A percentile compares a stretch with the other conserved stretches of the same genome.
phyloP scores from a whole-genome alignment of 1,140 invertebrate species.

The Babylonia areolata region DNA sequence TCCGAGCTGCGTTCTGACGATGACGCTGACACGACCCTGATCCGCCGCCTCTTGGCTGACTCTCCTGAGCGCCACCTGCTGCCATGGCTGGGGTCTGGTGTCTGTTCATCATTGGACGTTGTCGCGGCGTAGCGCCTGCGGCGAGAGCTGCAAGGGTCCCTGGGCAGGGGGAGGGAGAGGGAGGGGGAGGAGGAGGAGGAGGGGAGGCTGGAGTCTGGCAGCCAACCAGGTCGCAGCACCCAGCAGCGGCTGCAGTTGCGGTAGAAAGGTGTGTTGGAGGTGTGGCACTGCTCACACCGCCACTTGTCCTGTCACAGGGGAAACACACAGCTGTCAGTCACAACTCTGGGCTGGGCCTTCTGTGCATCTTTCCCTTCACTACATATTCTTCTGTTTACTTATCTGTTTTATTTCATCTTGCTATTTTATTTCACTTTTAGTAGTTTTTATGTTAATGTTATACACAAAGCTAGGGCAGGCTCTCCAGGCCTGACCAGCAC shows the following conservation, averaged over 20 bases:
- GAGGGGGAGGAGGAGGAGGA: not conserved
- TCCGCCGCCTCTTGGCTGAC: not conserved
- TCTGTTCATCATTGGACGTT: conserved; percentile 29
- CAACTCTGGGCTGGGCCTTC: no score
- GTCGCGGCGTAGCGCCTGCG: not conserved
- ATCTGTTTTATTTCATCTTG: no score
- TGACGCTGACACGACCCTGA: conserved; percentile 27
- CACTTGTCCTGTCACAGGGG: conserved; percentile 57
- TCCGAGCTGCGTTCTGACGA: conserved; percentile 20
- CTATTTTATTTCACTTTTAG: no score
- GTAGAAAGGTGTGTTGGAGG: conserved; percentile 53
- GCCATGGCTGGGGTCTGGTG: not conserved
- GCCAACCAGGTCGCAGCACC: conserved; percentile 60
- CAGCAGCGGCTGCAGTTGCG: conserved; percentile 60
- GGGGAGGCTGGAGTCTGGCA: conserved; percentile 40
- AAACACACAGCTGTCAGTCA: no score
- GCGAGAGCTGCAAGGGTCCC: not conserved
- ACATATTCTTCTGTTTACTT: no score
- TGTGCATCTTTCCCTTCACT: no score
- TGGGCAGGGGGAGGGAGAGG: not conserved
- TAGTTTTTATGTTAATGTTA: no score
- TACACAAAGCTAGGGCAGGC: no score
- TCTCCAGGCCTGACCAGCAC: no score
- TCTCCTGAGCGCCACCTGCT: not conserved
- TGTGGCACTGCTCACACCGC: conserved; percentile 55